phyloP scores from a whole-genome alignment of 2,888 invertebrate genomes.

The Orchestes rusci region DNA sequence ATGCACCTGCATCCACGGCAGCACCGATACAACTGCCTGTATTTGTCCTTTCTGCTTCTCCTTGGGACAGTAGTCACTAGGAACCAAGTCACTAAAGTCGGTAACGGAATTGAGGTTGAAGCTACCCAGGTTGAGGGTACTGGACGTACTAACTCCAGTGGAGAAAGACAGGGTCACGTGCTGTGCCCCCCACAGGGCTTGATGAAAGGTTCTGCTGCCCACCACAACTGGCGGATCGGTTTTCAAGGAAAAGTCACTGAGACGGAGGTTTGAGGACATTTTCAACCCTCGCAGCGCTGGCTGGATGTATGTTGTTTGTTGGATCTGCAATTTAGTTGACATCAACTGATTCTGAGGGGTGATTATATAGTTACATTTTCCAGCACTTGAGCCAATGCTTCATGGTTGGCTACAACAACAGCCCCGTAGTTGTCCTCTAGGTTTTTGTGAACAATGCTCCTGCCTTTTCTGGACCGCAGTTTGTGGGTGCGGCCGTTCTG shows the following conservation, averaged over 20 bases:
- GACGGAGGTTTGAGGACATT: constrained; percentile 63
- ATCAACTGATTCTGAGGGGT: neutral
- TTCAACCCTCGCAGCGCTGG: constrained; percentile 63
- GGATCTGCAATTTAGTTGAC: constrained; percentile 46
- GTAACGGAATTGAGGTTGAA: constrained; percentile 66
- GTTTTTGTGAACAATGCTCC: constrained; percentile 77
- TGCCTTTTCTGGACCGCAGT: constrained; percentile 68
- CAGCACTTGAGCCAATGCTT: constrained; percentile 79
- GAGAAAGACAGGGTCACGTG: constrained; percentile 62
- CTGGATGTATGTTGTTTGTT: constrained; percentile 63
- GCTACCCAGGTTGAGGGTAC: constrained; percentile 48
- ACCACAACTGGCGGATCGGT: constrained; percentile 42
- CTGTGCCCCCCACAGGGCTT: constrained; percentile 67
- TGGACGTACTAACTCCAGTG: constrained; percentile 52
- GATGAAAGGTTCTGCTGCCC: constrained; percentile 67
- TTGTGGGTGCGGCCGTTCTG: constrained; percentile 43
- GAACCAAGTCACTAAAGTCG: constrained; percentile 74
- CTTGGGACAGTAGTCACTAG: constrained; percentile 60
- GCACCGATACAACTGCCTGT: constrained; percentile 72
- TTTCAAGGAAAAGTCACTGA: constrained; percentile 62
- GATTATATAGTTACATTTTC: constrained; percentile 75
- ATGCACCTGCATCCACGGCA: constrained; percentile 67
- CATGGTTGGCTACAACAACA: constrained; percentile 83
- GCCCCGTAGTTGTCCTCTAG: constrained; percentile 87
- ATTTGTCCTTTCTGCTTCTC: no score